A percentile compares a stretch with the other conserved stretches of the same genome.
phyloP scores from a whole-genome alignment of 2,888 invertebrate species.

The Cosmia trapezina region DNA sequence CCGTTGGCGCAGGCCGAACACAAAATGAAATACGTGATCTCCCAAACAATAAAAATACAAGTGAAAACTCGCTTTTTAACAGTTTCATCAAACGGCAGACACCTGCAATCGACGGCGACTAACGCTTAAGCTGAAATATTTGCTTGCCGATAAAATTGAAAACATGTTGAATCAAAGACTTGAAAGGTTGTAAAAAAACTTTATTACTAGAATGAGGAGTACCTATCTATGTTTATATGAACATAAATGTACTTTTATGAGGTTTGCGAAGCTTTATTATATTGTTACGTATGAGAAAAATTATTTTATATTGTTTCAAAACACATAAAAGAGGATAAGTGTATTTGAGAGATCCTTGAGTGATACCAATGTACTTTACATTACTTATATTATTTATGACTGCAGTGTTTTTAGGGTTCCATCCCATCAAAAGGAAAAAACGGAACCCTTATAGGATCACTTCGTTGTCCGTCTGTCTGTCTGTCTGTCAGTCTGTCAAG shows the following conservation, averaged over 20 bases:
- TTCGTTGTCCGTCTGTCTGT: too few relatives aligned
- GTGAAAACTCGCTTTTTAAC: constrained; percentile 50
- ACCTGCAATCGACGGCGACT: constrained; percentile 46
- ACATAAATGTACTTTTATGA: constrained; percentile 63
- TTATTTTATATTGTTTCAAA: constrained; percentile 61
- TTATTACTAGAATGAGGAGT: constrained; percentile 64
- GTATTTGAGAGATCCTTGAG: constrained; percentile 55
- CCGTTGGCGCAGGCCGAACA: constrained; percentile 74
- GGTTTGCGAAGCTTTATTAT: constrained; percentile 60
- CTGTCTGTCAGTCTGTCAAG: too few relatives aligned
- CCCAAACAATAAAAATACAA: constrained; percentile 75
- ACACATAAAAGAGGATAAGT: constrained; percentile 51
- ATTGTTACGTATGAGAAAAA: constrained; percentile 58
- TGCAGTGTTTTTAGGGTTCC: neutral
- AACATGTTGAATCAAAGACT: constrained; percentile 60
- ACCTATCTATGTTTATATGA: constrained; percentile 63
- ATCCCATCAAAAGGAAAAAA: too few relatives aligned
- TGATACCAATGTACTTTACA: constrained; percentile 40
- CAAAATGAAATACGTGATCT: constrained; percentile 85
- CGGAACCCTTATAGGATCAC: too few relatives aligned
- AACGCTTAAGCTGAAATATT: constrained; percentile 41
- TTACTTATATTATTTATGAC: constrained; percentile 33
- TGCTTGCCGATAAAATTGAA: constrained; percentile 35
- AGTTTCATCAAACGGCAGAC: constrained; percentile 34
- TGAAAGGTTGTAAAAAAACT: constrained; percentile 64